Base-by-base conservation (phyloP, 2,797 vertebrate species). In the Myripristis murdjan region DNA sequence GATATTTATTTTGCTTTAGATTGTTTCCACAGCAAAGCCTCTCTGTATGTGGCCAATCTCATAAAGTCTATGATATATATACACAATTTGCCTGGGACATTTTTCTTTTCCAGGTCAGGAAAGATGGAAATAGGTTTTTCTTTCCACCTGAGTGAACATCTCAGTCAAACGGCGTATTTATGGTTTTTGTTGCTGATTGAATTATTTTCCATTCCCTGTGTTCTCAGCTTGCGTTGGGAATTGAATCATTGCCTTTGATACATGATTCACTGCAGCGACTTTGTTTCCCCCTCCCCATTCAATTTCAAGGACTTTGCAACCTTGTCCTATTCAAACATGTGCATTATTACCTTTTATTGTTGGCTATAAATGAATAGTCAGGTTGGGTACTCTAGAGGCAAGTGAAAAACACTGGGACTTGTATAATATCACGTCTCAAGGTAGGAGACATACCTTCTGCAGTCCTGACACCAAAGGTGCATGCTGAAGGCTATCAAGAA, bases 221-320 rank as follows among this genome's bases (percentile, higher is more conserved):
- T 91, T 92, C 85, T 91, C 82, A 75, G 75, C 80, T 82, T 85
- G 87, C 53, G 4, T 58, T 81, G 86, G 86, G 86, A 92, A 92
- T 87, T 92, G 84, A 93, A 92, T 89, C 80, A 85, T 83, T 91
- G 86, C 86, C 81, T 91, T 87, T 87, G 90, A 91, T 93, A 90
- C 85, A 90, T 81, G 84, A 94, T 91, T 91, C 90, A 88, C 82
- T 75, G 79, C 73, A 60, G 80, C 43, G 43, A 86, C 75, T 70
- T 81, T 84, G 79, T 83, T 71, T 31, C 18, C 44, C 39, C 28
- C 66, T 24, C 58, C 82, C 86, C 75, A 86, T 92, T 93, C 83
- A 86, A 90, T 93, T 91, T 90, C 89, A 93, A 94, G 92, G 92
- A 91, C 92, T 90, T 90, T 79, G 86, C 89, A 91, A 93, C 90